Evolutionary conservation across 2,888 invertebrate species (phyloP).

Genomic region (Drosophila monieri): DNA sequence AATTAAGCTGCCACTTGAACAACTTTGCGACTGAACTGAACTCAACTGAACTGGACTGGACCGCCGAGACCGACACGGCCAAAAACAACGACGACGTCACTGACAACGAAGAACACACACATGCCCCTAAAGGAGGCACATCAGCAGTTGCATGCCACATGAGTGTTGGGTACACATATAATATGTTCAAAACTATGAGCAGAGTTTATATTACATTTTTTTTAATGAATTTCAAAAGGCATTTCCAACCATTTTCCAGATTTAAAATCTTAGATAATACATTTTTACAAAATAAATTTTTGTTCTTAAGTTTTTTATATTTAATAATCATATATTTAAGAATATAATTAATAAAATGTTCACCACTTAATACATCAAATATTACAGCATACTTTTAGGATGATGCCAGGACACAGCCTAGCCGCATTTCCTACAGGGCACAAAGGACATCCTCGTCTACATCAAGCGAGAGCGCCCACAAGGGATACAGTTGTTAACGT

Average conservation of each 20-base stretch:
- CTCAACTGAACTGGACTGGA: slow-evolving; percentile 50
- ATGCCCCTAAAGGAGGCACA: slow-evolving; percentile 6
- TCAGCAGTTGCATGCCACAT: slow-evolving; percentile 18
- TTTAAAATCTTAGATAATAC: not conserved
- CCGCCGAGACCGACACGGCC: slow-evolving; percentile 46
- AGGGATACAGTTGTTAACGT: slow-evolving; percentile 78
- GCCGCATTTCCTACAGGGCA: slow-evolving; percentile 66
- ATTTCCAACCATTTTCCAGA: not conserved
- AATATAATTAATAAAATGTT: not conserved
- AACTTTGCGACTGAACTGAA: slow-evolving; percentile 68
- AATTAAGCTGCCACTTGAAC: slow-evolving; percentile 83
- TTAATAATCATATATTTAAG: not conserved
- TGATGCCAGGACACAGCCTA: slow-evolving; percentile 34
- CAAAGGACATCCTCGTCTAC: slow-evolving; percentile 60
- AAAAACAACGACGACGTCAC: slow-evolving; percentile 45
- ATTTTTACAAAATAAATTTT: not conserved
- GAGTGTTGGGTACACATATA: slow-evolving; percentile 37
- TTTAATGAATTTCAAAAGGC: slow-evolving; percentile 6
- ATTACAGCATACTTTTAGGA: slow-evolving; percentile 66
- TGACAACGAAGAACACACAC: slow-evolving; percentile 37
- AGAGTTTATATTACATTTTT: slow-evolving; percentile 3
- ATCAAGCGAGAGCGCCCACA: slow-evolving; percentile 48
- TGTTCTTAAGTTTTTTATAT: not conserved
- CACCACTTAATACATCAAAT: not conserved
- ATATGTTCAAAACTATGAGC: slow-evolving; percentile 3